Evolutionary conservation across 2,888 invertebrate genomes (phyloP), one percentile per base, ranked within the genome.

Genomic region (Anthoptus insignis): DNA sequence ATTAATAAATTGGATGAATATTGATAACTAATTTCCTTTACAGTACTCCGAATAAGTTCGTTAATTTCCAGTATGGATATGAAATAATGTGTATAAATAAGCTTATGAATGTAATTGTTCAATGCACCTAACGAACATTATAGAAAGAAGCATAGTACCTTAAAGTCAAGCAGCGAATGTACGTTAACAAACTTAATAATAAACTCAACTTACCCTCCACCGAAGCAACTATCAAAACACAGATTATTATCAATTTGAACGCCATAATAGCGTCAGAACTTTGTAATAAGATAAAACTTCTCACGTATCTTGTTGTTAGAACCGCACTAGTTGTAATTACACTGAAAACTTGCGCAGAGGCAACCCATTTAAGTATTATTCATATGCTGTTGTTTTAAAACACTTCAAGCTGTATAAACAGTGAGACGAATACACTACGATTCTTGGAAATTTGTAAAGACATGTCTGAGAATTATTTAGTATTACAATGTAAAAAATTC

Each of bases 331-430:
- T 75, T 74, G 68, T 73, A 77, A 74, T 66, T 58, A 76, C 69
- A 89, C 88, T 89, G 86, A 74, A 69, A 73, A 58, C 67, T 71
- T 74, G 65, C 73, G 68, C 68, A 76, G 70, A 68, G 75, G 77
- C 71, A 75, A 68, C 74, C 78, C 77, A 78, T 83, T 86, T 89
- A 91, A 80, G 79, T 87, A 86, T 81, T 75, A 74, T 75, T 75
- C 78, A 79, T 73, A 65, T 63, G 60, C 72, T 84, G 80, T 85
- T 86, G 77, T 83, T 82, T 45, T 76, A 65, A 66, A 66, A 63
- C 52, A 59, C 64, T 68, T 60, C 79, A 81, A 86, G 81, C 87
- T 91, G 91, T 81, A 68, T 72, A 89, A 89, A 91, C 74, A 88
- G 64, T 81, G 79, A 76, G 77, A 78, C 87, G 74, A 87, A 86